Conservation (phyloP, 1,140 invertebrate species). For the Zaprionus lachaisei region DNA sequence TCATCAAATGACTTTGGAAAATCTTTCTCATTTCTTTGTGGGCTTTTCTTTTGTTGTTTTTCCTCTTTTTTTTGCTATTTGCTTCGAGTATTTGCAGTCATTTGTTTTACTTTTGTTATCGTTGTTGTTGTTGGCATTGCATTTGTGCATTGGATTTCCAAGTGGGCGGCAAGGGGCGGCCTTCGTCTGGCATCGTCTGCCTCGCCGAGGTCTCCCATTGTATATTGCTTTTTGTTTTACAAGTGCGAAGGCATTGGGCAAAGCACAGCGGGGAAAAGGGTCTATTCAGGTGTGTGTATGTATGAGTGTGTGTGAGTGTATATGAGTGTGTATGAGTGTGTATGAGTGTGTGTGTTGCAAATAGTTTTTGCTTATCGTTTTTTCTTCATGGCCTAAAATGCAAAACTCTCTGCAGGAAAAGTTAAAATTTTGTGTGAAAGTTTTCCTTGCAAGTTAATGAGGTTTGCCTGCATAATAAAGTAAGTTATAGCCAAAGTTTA, state of each 20-base stretch:
- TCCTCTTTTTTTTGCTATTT: constrained; percentile 27
- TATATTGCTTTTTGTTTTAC: constrained; percentile 50
- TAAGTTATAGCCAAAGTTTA: constrained; percentile 5
- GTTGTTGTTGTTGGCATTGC: constrained; percentile 35
- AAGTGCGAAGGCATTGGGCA: constrained; percentile 34
- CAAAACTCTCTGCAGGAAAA: background rate
- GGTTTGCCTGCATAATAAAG: constrained; percentile 1
- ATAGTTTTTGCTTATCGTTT: constrained; percentile 5
- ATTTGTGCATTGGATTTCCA: constrained; percentile 39
- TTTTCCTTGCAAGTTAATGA: constrained; percentile 1
- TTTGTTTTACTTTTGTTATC: constrained; percentile 51
- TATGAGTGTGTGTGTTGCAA: background rate
- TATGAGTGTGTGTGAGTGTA: background rate
- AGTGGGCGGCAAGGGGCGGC: background rate
- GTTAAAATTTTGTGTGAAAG: constrained; percentile 4
- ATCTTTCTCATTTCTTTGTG: constrained; percentile 52
- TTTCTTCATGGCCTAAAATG: background rate
- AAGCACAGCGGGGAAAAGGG: background rate
- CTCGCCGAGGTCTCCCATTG: constrained; percentile 38
- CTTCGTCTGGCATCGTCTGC: constrained; percentile 10
- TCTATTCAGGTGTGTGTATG: constrained; percentile 6
- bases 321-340: background rate
- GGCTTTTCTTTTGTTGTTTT: constrained; percentile 8
- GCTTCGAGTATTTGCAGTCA: constrained; percentile 49
- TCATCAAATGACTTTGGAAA: constrained; percentile 44